These are phyloP conservation scores for Scytalopus superciliaris DNA, from an alignment of 2,113 vertebrate genomes.

Conservation along the genomic window DNA sequence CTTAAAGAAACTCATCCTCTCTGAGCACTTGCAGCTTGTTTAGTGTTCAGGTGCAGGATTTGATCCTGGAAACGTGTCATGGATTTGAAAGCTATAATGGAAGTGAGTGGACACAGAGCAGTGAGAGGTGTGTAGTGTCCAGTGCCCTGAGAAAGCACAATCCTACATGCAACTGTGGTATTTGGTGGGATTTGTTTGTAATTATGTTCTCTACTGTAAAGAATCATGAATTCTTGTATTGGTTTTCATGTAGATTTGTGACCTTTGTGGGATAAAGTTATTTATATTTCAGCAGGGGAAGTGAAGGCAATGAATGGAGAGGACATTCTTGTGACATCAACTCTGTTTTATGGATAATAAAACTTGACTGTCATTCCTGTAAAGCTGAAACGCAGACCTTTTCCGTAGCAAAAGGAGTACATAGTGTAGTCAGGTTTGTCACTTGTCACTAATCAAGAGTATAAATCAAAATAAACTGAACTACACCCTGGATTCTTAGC, in stretches of 20 bases:
- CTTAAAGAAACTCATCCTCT: background rate
- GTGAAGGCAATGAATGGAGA: background rate
- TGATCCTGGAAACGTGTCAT: background rate
- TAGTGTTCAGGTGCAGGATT: background rate
- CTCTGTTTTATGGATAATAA: background rate
- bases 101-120: background rate
- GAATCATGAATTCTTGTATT: background rate
- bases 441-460: background rate
- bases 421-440: background rate
- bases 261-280: background rate
- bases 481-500: background rate
- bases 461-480: background rate
- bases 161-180: accelerated
- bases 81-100: background rate
- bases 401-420: background rate
- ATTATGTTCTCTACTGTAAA: background rate
- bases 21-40: background rate
- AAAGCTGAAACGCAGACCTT: background rate
- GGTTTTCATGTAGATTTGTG: background rate
- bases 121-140: background rate
- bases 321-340: accelerated
- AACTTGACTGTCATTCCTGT: background rate
- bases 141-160: background rate
- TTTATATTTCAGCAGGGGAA: background rate
- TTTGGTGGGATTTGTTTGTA: background rate